Evolutionary conservation across 2,797 vertebrate species (phyloP).

Genomic region (Tauraco hartlaubi): DNA sequence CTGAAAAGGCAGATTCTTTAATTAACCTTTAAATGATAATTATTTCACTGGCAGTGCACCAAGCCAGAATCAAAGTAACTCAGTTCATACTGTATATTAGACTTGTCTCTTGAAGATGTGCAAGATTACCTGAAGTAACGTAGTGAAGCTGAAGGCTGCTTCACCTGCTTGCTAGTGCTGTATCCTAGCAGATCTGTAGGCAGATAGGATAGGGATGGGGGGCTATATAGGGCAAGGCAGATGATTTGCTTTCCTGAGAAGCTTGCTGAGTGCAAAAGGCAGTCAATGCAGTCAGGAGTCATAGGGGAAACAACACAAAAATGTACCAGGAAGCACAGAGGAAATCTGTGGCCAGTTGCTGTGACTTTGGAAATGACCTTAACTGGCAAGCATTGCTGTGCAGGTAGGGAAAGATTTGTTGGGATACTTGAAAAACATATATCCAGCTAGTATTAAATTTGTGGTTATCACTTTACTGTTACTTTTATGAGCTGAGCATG

Average conservation of each 20-base stretch:
- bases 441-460: neutral
- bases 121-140: neutral
- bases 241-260: neutral
- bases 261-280: neutral
- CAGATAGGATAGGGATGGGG: neutral
- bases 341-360: neutral
- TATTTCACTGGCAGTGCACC: conserved; percentile 67
- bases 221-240: neutral
- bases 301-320: neutral
- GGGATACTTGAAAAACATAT: neutral
- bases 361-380: neutral
- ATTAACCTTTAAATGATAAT: conserved; percentile 80
- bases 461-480: neutral
- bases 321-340: neutral
- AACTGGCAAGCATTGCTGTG: neutral
- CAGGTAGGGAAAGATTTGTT: neutral
- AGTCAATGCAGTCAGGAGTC: neutral
- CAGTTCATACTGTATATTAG: conserved; percentile 17
- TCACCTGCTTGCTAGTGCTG: neutral
- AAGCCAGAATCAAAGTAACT: conserved; percentile 57
- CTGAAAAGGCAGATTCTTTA: conserved; percentile 69
- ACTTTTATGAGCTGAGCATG: neutral
- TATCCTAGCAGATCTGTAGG: neutral
- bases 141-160: neutral
- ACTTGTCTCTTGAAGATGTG: conserved; percentile 28